Base-by-base conservation (phyloP, 2,797 vertebrate genomes). In the Paguma larvata region DNA sequence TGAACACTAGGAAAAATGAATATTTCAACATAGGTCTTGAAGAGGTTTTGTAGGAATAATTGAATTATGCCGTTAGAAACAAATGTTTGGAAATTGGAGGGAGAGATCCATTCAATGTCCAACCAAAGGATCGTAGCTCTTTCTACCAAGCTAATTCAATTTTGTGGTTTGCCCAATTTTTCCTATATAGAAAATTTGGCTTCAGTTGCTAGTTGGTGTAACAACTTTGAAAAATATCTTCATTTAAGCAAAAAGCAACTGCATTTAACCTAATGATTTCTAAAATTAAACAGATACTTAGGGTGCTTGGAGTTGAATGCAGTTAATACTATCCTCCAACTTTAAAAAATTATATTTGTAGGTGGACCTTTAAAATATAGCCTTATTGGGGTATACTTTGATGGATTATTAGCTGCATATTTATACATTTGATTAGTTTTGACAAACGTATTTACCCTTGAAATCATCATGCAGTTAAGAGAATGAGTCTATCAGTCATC, bases 231-330 rank as follows among this genome's bases (percentile, higher is more conserved):
- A 79, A 77, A 88, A 41, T 79, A 38, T 48, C n/a, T 87, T 30
- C 23, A 63, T 53, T 78, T 91, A 88, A 88, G 70, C n/a, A 93
- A 77, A 62, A 95, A 79, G 16, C 87, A 88, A 70, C 12, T 67
- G n/a, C 48, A 34, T 68, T 93, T 82, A 87, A 90, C 25, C 15
- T 83, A 90, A 77, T 86, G 38, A 80, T 86, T 59, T 72, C 4
- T 77, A 77, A 93, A 91, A 87, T 72, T 83, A 90, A 88, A 53
- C 12, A 89, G 56, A 86, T 70, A 85, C 51, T 82, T 73, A 82
- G 34, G 30, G 2, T 62, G 16, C 41, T 95, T 90, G 46, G 62
- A 72, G 48, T 72, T 62, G 34, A 48, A 78, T 73, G 23, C 84
- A 72, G 82, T 67, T 87, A 88, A 68, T 85, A 78, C 56, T 46